These are phyloP conservation scores for Amblyjoppa fuscipennis DNA, from an alignment of 2,888 invertebrate genomes.

Conservation along the genomic window DNA sequence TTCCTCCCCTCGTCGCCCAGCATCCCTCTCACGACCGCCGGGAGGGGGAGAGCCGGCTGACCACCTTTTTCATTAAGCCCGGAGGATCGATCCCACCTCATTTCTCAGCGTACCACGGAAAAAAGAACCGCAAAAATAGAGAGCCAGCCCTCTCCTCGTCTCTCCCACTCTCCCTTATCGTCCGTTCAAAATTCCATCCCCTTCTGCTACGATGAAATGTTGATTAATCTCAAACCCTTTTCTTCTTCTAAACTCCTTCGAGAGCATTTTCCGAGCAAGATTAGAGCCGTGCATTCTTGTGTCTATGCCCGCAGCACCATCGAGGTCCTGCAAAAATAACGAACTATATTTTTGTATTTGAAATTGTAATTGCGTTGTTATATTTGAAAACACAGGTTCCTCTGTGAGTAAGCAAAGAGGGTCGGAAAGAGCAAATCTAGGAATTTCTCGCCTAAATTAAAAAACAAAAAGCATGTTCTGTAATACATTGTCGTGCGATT, in stretches of 20 bases:
- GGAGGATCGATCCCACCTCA: conserved; percentile 55
- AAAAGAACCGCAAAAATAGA: conserved; percentile 24
- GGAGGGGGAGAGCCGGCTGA: conserved; percentile 45
- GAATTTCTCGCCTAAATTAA: too few relatives aligned
- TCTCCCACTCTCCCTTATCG: not conserved
- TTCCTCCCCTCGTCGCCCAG: conserved; percentile 14
- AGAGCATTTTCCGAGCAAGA: conserved; percentile 17
- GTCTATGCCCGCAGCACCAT: not conserved
- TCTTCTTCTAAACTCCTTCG: not conserved
- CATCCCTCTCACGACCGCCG: conserved; percentile 45
- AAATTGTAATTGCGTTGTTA: too few relatives aligned
- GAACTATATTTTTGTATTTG: not conserved
- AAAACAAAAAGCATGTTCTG: too few relatives aligned
- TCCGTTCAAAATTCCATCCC: conserved; percentile 47
- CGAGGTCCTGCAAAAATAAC: not conserved
- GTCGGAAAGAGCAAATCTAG: too few relatives aligned
- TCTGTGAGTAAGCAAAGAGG: too few relatives aligned
- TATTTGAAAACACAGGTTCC: too few relatives aligned
- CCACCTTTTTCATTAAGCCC: conserved; percentile 71
- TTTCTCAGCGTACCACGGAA: conserved; percentile 41
- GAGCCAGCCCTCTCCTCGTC: not conserved
- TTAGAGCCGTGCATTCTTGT: not conserved
- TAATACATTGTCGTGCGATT: too few relatives aligned
- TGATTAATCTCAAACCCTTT: conserved; percentile 12
- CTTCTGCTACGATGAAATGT: conserved; percentile 44